phyloP scores from a whole-genome alignment of 2,113 vertebrate genomes.

The Procavia capensis region DNA sequence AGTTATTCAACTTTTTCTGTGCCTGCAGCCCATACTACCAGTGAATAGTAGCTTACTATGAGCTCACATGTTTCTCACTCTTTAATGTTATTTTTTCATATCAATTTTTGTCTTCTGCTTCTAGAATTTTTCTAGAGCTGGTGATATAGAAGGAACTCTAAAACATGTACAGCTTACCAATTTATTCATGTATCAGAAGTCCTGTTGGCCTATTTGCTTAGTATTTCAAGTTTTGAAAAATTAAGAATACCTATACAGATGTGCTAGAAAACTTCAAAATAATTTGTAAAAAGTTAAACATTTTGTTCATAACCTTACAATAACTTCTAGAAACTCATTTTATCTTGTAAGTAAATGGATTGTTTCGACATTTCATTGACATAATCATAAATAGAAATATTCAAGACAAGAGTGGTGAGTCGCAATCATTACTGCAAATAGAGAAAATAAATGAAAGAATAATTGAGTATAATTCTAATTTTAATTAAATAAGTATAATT shows the following conservation, averaged over 20 bases:
- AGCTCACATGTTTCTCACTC: not conserved
- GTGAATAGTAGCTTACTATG: not conserved
- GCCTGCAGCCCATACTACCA: no score
- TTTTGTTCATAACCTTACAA: slow-evolving; percentile 52
- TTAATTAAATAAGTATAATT: slow-evolving; percentile 59
- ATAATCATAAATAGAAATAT: slow-evolving; percentile 66
- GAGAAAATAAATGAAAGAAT: slow-evolving; percentile 52
- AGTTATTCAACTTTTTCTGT: no score
- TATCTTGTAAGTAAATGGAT: slow-evolving; percentile 30
- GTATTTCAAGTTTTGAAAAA: slow-evolving; percentile 5
- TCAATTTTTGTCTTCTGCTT: not conserved
- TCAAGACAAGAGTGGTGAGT: slow-evolving; percentile 44
- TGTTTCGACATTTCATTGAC: slow-evolving; percentile 62
- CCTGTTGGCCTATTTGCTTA: not conserved
- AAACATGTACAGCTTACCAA: not conserved
- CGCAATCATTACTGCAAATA: slow-evolving; percentile 45
- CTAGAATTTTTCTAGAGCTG: not conserved
- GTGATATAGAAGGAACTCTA: not conserved
- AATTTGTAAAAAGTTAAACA: slow-evolving; percentile 43
- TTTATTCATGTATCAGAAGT: not conserved
- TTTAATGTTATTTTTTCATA: not conserved
- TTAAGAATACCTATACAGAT: not conserved
- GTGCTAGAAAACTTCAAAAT: not conserved
- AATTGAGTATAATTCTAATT: slow-evolving; percentile 54
- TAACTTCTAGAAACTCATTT: slow-evolving; percentile 63